A percentile compares a stretch with the other conserved stretches of the same genome.
These are phyloP conservation scores for Gadopsis bispinosus DNA, from an alignment of 2,797 vertebrate genomes.

Conservation along the genomic window DNA sequence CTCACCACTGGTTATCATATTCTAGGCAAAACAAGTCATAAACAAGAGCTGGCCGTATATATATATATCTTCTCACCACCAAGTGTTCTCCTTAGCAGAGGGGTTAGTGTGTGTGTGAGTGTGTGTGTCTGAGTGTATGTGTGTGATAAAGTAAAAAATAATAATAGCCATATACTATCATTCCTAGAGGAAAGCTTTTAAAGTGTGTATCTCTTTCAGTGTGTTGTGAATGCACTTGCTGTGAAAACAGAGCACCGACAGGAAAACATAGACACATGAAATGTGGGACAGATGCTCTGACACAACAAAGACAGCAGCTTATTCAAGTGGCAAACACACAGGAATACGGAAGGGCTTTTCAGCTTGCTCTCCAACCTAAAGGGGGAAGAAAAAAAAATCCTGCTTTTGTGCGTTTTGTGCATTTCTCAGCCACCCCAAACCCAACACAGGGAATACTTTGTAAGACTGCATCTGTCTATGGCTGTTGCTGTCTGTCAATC, in stretches of 20 bases:
- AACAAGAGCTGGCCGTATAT: constrained; percentile 8
- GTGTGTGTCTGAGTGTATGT: constrained; percentile 3
- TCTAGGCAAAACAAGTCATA: constrained; percentile 23
- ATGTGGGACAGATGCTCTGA: constrained; percentile 48
- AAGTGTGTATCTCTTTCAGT: constrained; percentile 33
- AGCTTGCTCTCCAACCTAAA: constrained; percentile 23
- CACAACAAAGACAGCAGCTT: constrained; percentile 47
- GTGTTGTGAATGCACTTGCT: constrained; percentile 25
- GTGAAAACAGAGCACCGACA: constrained; percentile 23
- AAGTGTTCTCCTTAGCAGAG: constrained; percentile 2
- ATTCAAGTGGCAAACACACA: constrained; percentile 46
- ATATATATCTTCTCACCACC: neutral
- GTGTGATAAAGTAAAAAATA: constrained; percentile 23
- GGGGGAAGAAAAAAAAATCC: neutral
- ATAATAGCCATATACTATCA: constrained; percentile 24
- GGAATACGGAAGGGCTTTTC: neutral
- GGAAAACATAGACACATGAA: constrained; percentile 36
- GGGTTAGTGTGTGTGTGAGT: neutral
- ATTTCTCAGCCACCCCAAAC: constrained; percentile 28
- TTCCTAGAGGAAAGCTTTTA: constrained; percentile 39
- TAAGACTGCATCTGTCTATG: constrained; percentile 28
- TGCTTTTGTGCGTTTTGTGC: constrained; percentile 19
- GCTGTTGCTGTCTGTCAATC: constrained; percentile 27
- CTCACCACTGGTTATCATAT: constrained; percentile 3
- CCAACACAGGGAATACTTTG: constrained; percentile 33